Conservation (phyloP, 2,113 vertebrate species). For the Podarcis muralis region DNA sequence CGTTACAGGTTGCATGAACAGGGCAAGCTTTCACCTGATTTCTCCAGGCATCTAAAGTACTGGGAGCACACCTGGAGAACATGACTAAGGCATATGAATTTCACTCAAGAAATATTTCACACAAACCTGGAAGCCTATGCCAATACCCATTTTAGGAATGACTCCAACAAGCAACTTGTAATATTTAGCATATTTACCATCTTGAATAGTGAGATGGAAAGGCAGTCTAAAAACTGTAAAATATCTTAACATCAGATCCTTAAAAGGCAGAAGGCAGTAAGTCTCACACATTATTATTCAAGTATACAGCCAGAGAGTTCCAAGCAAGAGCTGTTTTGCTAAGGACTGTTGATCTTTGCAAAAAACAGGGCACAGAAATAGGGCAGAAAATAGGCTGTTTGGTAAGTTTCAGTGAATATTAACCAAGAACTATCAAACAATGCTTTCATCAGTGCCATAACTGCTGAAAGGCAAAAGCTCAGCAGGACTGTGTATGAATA, state of each 20-base stretch:
- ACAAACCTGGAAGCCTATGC: neutral
- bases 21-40: neutral
- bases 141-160: neutral
- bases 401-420: neutral
- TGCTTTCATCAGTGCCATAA: neutral
- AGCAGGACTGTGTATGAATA: neutral
- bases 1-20: neutral
- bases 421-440: neutral
- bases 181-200: neutral
- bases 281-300: neutral
- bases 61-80: neutral
- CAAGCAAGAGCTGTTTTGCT: neutral
- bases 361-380: neutral
- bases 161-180: neutral
- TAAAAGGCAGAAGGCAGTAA: neutral
- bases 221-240: neutral
- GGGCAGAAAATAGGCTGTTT: neutral
- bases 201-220: neutral
- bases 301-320: neutral
- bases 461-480: neutral
- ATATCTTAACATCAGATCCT: neutral
- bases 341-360: neutral
- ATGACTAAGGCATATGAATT: neutral
- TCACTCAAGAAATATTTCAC: neutral
- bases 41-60: neutral